Evolutionary conservation across 1,140 invertebrate genomes (phyloP), one percentile per base, ranked within the genome.

Genomic region (Drosophila paulistorum): DNA sequence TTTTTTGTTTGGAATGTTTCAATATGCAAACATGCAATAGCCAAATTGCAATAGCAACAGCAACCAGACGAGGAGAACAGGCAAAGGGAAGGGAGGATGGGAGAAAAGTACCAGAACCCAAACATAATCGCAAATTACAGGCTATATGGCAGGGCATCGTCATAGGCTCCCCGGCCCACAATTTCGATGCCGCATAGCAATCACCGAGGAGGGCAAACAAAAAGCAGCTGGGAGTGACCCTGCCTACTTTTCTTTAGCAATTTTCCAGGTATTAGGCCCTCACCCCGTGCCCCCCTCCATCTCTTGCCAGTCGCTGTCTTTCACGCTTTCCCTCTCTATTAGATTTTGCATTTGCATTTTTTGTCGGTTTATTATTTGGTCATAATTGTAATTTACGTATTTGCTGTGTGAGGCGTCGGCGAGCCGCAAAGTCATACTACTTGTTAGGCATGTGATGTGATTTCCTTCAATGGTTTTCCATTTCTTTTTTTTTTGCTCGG

Each of bases 81-180:
- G 79, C 3, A 13, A 13, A 13, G 62, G 33, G 58, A 11, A 11
- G 1, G 26, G 23, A 10, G 41, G 3, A 30, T 17, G 23, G 73
- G 26, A 9, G 57, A 30, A 51, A 58, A 54, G 20, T 41, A 37
- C 57, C 55, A 64, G 73, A 65, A 77, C 83, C 80, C 77, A 65
- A 89, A 89, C 85, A 87, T 87, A 87, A 87, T 87, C 84, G 84
- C 84, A 87, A 87, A 87, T 89, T 87, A 89, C 89, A 89, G 84
- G 84, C 74, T 87, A 78, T 78, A 89, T 87, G 76, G 84, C 80
- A 66, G 66, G 77, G 70, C 76, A 69, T 65, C 71, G 68, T 54
- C 68, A 61, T 67, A 58, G 75, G 74, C 39, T 48, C 20, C 45
- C 30, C 30, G 30, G 6, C 6, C 30, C 68, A 67, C 65, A 73